A percentile compares a stretch with the other conserved stretches of the same genome.
These are phyloP conservation scores for Erpornis zantholeuca DNA, from an alignment of 2,113 vertebrate species.

Conservation along the genomic window DNA sequence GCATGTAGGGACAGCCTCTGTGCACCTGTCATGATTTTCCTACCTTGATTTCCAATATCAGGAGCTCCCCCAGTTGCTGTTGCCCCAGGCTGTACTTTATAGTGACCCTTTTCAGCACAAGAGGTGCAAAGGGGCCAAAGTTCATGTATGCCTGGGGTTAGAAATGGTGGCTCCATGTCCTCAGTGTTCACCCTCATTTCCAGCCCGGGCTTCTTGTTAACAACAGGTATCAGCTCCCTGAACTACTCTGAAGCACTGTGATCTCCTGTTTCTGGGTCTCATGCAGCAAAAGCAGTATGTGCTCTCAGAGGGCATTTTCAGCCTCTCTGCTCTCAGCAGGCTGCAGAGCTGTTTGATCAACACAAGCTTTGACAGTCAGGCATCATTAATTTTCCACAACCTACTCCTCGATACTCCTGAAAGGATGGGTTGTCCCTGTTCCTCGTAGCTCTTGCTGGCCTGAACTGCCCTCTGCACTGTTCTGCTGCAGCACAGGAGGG, in stretches of 20 bases:
- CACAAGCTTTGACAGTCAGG: neutral
- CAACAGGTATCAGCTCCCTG: neutral
- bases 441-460: neutral
- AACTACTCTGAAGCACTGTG: rapidly evolving
- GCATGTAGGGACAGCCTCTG: neutral
- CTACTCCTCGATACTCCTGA: neutral
- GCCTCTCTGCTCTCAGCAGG: neutral
- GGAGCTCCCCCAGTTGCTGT: neutral
- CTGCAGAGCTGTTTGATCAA: neutral
- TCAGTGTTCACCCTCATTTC: neutral
- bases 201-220: neutral
- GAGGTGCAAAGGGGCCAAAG: neutral
- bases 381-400: neutral
- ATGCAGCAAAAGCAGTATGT: neutral
- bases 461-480: neutral
- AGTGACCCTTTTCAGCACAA: neutral
- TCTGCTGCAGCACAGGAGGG: neutral
- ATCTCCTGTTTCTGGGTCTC: neutral
- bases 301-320: neutral
- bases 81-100: neutral
- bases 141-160: neutral
- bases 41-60: neutral
- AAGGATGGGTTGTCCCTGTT: neutral
- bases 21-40: neutral
- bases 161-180: neutral